Conservation (phyloP, 1,140 invertebrate genomes). For the Drosophila yakuba region DNA sequence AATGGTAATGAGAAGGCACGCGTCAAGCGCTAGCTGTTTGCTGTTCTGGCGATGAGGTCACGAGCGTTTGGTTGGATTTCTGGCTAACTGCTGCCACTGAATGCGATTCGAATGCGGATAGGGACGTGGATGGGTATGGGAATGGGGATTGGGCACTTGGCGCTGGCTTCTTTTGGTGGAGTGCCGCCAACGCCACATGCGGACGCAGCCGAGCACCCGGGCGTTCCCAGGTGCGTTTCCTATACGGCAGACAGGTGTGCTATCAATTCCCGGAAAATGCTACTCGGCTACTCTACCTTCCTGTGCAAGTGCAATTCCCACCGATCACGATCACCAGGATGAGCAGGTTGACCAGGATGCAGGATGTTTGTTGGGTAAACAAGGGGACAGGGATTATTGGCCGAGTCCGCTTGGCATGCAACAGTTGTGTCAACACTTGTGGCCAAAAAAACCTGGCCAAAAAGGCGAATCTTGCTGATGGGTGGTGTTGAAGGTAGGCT, state of each 20-base stretch:
- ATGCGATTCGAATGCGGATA: conserved; percentile 5
- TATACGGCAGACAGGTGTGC: neutral
- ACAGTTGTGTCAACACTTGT: conserved; percentile 3
- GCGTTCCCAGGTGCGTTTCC: conserved; percentile 36
- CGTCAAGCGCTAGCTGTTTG: conserved; percentile 16
- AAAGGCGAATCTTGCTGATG: neutral
- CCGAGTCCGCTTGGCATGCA: conserved; percentile 4
- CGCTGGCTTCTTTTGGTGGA: conserved; percentile 30
- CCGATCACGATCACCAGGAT: neutral
- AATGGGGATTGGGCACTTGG: neutral
- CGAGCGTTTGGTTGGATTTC: conserved; percentile 14
- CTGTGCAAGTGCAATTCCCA: neutral
- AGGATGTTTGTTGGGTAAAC: conserved; percentile 15
- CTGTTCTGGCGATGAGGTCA: conserved; percentile 65
- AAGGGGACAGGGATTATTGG: neutral
- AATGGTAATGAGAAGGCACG: conserved; percentile 4
- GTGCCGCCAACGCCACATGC: conserved; percentile 74
- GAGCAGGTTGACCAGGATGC: neutral
- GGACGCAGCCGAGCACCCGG: conserved; percentile 43
- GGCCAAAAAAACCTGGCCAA: neutral
- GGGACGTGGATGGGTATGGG: conserved; percentile 11
- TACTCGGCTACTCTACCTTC: neutral
- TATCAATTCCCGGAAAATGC: neutral
- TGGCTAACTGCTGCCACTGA: conserved; percentile 16
- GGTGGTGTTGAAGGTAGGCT: neutral